A percentile compares a stretch with the other conserved stretches of the same genome.
phyloP scores from a whole-genome alignment of 2,888 invertebrate species.

The Epinotia nisella region DNA sequence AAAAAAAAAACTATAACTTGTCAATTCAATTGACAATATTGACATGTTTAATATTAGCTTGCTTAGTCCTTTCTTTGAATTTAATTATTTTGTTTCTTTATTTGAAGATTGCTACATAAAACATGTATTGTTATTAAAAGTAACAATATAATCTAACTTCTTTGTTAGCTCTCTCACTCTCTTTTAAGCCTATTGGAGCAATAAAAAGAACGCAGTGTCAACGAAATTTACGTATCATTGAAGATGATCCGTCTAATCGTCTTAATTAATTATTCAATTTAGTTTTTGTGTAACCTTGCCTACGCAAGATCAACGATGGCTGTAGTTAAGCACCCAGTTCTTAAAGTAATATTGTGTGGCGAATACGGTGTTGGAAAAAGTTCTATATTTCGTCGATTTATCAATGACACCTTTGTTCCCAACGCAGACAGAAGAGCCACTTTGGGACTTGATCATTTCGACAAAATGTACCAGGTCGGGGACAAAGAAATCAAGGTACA shows the following conservation, averaged over 20 bases:
- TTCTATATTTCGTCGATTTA: constrained; percentile 95
- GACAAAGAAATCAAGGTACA: constrained; percentile 91
- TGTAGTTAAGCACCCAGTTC: constrained; percentile 91
- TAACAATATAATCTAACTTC: background rate
- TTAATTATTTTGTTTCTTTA: constrained; percentile 19
- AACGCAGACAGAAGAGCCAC: constrained; percentile 94
- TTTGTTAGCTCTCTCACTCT: background rate
- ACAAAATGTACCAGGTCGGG: constrained; percentile 90
- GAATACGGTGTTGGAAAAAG: constrained; percentile 98
- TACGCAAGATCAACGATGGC: constrained; percentile 85
- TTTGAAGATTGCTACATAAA: background rate
- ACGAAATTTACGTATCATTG: constrained; percentile 39
- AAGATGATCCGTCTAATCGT: constrained; percentile 44
- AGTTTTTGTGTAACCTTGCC: constrained; percentile 29
- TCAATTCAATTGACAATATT: no score
- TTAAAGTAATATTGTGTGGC: constrained; percentile 97
- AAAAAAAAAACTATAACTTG: no score
- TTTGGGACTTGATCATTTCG: constrained; percentile 95
- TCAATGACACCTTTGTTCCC: constrained; percentile 94
- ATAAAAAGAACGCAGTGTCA: constrained; percentile 9
- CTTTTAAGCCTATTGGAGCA: background rate
- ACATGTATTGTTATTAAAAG: background rate
- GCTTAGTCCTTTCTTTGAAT: background rate
- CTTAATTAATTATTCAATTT: constrained; percentile 43
- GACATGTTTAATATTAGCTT: background rate